phyloP scores from a whole-genome alignment of 2,888 invertebrate genomes.

The Scotopteryx bipunctaria region DNA sequence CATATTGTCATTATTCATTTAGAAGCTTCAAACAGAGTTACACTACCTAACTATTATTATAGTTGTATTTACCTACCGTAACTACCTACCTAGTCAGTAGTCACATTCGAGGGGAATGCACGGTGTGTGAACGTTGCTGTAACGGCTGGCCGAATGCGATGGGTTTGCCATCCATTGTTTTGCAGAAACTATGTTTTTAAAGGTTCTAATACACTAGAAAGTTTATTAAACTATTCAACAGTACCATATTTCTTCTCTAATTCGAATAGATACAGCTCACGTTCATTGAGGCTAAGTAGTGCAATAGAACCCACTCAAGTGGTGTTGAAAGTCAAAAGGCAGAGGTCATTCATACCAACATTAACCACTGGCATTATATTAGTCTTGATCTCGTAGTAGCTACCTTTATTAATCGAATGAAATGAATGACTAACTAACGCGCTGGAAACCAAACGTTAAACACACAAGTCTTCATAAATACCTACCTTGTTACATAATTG shows the following conservation, averaged over 20 bases:
- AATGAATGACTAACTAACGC: conserved; percentile 25
- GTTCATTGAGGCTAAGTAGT: conserved; percentile 50
- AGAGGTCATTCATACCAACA: conserved; percentile 50
- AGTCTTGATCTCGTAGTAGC: conserved; percentile 9
- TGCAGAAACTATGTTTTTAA: conserved; percentile 1
- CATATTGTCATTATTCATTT: not conserved
- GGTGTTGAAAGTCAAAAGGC: conserved; percentile 55
- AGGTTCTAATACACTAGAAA: not conserved
- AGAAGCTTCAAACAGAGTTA: not conserved
- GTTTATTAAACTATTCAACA: not conserved
- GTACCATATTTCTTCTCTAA: not conserved
- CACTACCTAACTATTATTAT: not conserved
- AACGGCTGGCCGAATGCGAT: conserved; percentile 36
- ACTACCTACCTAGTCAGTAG: conserved; percentile 8
- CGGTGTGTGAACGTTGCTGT: conserved; percentile 37
- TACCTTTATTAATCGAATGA: conserved; percentile 15
- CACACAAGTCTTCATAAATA: too few species aligned
- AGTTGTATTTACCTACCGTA: conserved; percentile 1
- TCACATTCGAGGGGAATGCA: conserved; percentile 40
- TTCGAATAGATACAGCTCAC: conserved; percentile 34
- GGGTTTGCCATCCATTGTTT: conserved; percentile 28
- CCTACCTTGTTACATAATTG: too few species aligned
- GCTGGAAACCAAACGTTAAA: conserved; percentile 11
- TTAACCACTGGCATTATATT: conserved; percentile 27
- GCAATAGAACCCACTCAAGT: conserved; percentile 50